Base-by-base conservation (phyloP, 2,797 vertebrate genomes). In the Karalla daura region DNA sequence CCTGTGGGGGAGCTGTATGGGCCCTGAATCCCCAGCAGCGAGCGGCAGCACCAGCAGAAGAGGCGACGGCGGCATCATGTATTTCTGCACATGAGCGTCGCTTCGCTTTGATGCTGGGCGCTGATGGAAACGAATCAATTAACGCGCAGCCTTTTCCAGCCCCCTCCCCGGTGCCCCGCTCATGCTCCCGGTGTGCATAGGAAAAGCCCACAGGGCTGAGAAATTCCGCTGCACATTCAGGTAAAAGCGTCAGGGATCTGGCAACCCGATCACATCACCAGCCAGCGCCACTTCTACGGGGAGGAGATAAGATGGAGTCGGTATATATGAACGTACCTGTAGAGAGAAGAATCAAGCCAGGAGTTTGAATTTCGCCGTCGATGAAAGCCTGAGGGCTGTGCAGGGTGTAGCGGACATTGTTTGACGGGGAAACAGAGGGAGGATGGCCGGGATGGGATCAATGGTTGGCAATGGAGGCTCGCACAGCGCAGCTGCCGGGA, bases 401-500 rank as follows among this genome's bases (percentile, higher is more conserved):
- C 13, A 20, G 39, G 47, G 59, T 61, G 56, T 39, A 78, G 53
- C 83, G 55, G 68, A 74, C 87, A 91, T 90, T 78, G 76, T 91
- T 84, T 61, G 60, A 49, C 45, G 35, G 55, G 58, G 49, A 75
- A 47, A 47, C 44, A 12, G 63, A 50, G 23, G 51, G 56, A 76
- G 17, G 79, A 66, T 55, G 54, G 64, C 75, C 65, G 76, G 46
- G 67, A 82, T 60, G 30, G 63, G 60, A 85, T 90, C 81, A 78
- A 83, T 79, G 85, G 76, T 80, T 65, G 77, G 37, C 37, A n/a
- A n/a, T n/a, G n/a, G 73, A 84, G 76, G 87, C 66, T 89, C 67
- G 69, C 69, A 71, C 52, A 25, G 83, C 82, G 77, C 84, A 72
- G 80, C 74, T 49, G 80, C 79, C 39, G 84, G 76, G 71, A 76